Conservation (phyloP, 53 echinoderm and acorn worm genomes). For the Hippasteria phrygiana region DNA sequence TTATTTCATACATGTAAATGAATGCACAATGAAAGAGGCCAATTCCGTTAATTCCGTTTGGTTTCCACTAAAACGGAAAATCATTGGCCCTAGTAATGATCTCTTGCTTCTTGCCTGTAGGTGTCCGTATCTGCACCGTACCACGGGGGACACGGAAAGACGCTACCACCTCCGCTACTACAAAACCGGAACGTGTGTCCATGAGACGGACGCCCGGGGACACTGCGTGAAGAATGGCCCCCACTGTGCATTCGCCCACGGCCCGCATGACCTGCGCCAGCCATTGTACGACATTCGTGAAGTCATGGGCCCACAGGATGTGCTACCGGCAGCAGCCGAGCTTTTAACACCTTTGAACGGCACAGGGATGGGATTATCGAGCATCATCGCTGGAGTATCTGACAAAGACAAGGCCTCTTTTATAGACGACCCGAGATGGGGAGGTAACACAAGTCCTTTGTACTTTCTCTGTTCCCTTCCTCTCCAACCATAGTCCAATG, state of each 20-base stretch:
- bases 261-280: conserved; percentile 93
- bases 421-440: conserved; percentile 90
- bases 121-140: conserved; percentile 90
- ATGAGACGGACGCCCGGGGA: conserved; percentile 95
- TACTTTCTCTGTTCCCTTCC: too few species aligned
- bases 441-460: conserved; percentile 70
- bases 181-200: conserved; percentile 96
- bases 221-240: conserved; percentile 99
- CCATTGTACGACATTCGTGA: conserved; percentile 96
- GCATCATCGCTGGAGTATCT: conserved; percentile 13
- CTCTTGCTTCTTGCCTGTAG: too few species aligned
- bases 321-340: conserved; percentile 52
- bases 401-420: conserved; percentile 92
- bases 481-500: not conserved
- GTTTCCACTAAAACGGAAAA: too few species aligned
- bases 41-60: too few species aligned
- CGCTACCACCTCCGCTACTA: conserved; percentile 95
- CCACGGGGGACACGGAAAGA: conserved; percentile 95
- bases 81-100: too few species aligned
- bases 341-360: conserved; percentile 68
- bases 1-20: too few species aligned
- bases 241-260: conserved; percentile 98
- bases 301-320: conserved; percentile 80
- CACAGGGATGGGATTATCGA: conserved; percentile 51
- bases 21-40: too few species aligned